phyloP scores from a whole-genome alignment of 2,113 vertebrate species.

The Tenrec ecaudatus region DNA sequence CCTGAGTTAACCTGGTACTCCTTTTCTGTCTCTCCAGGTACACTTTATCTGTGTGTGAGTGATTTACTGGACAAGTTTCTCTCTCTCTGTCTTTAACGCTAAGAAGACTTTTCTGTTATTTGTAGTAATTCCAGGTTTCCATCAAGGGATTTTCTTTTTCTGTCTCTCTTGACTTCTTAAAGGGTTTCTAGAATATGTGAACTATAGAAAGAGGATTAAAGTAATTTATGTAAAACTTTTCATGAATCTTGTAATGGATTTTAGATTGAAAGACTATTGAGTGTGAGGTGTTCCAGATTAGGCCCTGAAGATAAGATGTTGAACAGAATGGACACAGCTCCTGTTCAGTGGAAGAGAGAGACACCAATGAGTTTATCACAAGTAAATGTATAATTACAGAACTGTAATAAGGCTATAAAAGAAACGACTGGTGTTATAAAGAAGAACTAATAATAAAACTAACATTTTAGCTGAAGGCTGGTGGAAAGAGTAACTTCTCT shows the following conservation, averaged over 20 bases:
- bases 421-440: background rate
- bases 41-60: background rate
- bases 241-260: background rate
- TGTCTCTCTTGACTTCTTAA: background rate
- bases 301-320: slow-evolving; percentile 11
- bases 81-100: background rate
- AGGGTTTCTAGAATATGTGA: slow-evolving; percentile 8
- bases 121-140: slow-evolving; percentile 2
- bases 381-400: background rate
- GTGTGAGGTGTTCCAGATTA: background rate
- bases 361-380: background rate
- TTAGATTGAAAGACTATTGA: too few relatives aligned
- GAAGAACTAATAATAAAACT: background rate
- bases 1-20: background rate
- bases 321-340: slow-evolving; percentile 1
- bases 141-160: background rate
- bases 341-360: slow-evolving; percentile 22
- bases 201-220: background rate
- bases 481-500: slow-evolving; percentile 10
- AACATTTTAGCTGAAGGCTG: background rate
- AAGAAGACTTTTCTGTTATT: too few relatives aligned
- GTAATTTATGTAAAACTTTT: background rate
- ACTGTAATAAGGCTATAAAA: background rate
- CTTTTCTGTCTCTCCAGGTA: background rate
- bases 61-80: background rate